phyloP scores from a whole-genome alignment of 2,797 vertebrate genomes.

The Yasuhikotakia modesta region DNA sequence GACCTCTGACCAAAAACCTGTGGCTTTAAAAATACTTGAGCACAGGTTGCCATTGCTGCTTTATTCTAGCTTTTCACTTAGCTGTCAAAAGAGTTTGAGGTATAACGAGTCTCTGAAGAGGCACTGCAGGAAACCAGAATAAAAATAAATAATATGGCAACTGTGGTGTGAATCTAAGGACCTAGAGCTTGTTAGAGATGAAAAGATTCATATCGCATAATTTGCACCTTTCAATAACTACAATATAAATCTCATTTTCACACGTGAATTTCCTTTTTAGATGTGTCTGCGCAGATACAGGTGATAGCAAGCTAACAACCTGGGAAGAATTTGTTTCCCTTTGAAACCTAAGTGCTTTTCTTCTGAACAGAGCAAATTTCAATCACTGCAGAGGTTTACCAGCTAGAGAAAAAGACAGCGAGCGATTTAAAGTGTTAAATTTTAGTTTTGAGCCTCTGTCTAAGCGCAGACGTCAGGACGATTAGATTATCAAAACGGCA shows the following conservation, averaged over 20 bases:
- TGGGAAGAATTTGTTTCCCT: constrained; percentile 22
- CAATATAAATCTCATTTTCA: constrained; percentile 26
- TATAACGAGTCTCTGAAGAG: neutral
- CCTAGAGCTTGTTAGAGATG: constrained; percentile 23
- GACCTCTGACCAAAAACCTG: neutral
- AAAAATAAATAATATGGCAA: constrained; percentile 23
- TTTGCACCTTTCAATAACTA: constrained; percentile 34
- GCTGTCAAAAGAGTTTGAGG: constrained; percentile 3
- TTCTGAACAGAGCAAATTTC: neutral
- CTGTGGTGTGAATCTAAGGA: neutral
- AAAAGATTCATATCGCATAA: constrained; percentile 30
- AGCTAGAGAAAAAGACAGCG: neutral
- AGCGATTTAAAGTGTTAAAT: constrained; percentile 24
- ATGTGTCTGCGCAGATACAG: constrained; percentile 28
- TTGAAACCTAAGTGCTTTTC: neutral
- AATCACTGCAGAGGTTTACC: neutral
- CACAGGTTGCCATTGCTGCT: neutral
- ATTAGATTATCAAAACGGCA: neutral
- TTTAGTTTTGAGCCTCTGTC: constrained; percentile 5
- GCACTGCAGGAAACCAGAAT: constrained; percentile 2
- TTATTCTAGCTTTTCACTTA: neutral
- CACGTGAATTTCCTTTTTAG: constrained; percentile 26
- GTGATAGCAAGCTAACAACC: constrained; percentile 34
- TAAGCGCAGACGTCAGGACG: constrained; percentile 7
- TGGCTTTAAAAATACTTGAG: constrained; percentile 12